Conservation (phyloP, 2,888 invertebrate genomes). For the Megaustenia siamemsis region DNA sequence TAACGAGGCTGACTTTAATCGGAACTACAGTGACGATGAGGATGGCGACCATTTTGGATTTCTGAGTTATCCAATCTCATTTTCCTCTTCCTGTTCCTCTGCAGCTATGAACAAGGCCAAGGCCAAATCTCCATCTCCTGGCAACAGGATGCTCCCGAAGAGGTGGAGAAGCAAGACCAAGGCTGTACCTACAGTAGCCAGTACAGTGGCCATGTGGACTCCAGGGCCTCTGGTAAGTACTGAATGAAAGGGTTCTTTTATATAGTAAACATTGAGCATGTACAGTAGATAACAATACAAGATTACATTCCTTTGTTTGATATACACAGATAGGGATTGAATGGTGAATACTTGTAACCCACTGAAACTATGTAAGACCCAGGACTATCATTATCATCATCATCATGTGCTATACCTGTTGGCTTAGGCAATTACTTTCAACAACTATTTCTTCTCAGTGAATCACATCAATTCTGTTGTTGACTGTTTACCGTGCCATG, state of each 20-base stretch:
- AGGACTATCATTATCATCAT: too few species aligned
- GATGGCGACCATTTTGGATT: constrained; percentile 76
- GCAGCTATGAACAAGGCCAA: constrained; percentile 76
- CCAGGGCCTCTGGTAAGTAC: constrained; percentile 83
- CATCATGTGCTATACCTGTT: too few species aligned
- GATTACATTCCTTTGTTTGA: too few species aligned
- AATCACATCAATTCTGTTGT: too few species aligned
- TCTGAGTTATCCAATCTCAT: constrained; percentile 65
- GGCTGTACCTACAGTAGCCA: constrained; percentile 86
- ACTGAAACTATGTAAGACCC: too few species aligned
- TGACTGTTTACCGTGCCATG: too few species aligned
- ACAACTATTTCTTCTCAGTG: too few species aligned
- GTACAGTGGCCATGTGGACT: constrained; percentile 86
- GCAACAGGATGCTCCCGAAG: constrained; percentile 81
- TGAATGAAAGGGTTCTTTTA: neutral
- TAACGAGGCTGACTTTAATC: constrained; percentile 14
- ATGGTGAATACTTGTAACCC: too few species aligned
- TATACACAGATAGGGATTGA: too few species aligned
- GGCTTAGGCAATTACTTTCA: too few species aligned
- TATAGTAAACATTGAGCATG: too few species aligned
- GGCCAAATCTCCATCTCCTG: constrained; percentile 70
- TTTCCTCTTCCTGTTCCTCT: constrained; percentile 61
- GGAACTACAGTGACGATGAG: constrained; percentile 63
- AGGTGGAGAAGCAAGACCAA: constrained; percentile 92
- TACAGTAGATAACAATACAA: too few species aligned